phyloP scores from a whole-genome alignment of 64 coral and sea anemone genomes.

The Actinia tenebrosa region DNA sequence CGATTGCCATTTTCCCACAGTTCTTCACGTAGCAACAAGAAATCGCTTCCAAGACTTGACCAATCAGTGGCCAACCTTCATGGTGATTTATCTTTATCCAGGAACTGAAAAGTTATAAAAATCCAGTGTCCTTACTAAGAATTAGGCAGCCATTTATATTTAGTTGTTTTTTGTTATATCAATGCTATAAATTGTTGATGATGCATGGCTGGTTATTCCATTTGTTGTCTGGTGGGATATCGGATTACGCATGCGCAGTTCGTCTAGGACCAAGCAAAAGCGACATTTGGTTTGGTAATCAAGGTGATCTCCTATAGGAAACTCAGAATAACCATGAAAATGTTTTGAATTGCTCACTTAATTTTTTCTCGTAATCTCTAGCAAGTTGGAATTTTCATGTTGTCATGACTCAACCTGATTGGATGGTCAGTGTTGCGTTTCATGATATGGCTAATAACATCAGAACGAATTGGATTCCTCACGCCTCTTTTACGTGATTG shows the following conservation, averaged over 20 bases:
- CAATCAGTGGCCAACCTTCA: not conserved
- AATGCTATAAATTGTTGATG: slow-evolving; percentile 26
- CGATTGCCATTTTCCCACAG: not conserved
- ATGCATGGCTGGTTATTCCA: not conserved
- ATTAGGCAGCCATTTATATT: slow-evolving; percentile 1
- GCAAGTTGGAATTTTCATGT: no score
- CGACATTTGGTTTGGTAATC: no score
- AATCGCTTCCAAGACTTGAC: not conserved
- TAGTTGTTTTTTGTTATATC: not conserved
- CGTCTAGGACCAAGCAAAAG: not conserved
- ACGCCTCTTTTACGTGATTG: no score
- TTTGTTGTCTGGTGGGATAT: not conserved
- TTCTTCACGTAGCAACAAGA: not conserved
- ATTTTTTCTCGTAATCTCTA: no score
- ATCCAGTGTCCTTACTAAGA: not conserved
- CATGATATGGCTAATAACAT: no score
- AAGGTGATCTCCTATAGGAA: no score
- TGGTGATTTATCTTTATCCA: not conserved
- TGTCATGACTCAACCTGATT: no score
- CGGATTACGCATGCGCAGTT: not conserved
- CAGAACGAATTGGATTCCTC: no score
- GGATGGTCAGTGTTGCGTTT: no score
- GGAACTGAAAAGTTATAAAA: not conserved
- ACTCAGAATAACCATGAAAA: no score
- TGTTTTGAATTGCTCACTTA: no score